phyloP scores from a whole-genome alignment of 2,888 invertebrate species.

The Synergus gifuensis region DNA sequence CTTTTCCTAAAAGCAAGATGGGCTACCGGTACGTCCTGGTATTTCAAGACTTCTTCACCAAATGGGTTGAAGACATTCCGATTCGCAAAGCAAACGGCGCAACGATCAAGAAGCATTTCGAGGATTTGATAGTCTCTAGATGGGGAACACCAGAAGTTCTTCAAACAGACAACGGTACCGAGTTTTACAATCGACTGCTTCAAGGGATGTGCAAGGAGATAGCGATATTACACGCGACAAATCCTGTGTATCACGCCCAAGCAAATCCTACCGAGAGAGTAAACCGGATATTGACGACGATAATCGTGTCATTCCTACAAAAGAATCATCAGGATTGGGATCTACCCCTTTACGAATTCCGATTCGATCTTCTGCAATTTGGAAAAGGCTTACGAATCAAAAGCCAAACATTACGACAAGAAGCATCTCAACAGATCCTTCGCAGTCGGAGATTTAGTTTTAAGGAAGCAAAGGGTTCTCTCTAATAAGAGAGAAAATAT shows the following conservation, averaged over 20 bases:
- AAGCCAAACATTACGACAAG: not conserved
- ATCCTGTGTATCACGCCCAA: not conserved
- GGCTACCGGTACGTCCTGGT: not conserved
- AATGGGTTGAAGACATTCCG: not conserved
- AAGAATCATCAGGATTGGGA: not conserved
- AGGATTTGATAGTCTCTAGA: not conserved
- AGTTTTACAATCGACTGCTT: not conserved
- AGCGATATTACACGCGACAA: not conserved
- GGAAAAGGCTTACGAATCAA: not conserved
- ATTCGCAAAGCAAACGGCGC: not conserved
- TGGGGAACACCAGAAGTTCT: not conserved
- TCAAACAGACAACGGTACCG: not conserved
- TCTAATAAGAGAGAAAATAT: not conserved
- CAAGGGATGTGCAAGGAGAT: not conserved
- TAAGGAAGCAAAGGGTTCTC: not conserved
- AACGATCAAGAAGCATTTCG: not conserved
- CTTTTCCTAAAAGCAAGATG: no score
- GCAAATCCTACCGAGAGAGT: not conserved
- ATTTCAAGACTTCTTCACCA: not conserved
- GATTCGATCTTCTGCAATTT: not conserved
- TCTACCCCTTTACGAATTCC: not conserved
- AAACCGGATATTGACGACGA: not conserved
- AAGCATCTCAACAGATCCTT: not conserved
- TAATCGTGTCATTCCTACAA: not conserved
- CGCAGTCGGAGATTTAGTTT: not conserved